Percentiles rank a stretch among this genome's conserved stretches.
Conservation (phyloP, 2,888 invertebrate genomes). For the Tigriopus californicus region DNA sequence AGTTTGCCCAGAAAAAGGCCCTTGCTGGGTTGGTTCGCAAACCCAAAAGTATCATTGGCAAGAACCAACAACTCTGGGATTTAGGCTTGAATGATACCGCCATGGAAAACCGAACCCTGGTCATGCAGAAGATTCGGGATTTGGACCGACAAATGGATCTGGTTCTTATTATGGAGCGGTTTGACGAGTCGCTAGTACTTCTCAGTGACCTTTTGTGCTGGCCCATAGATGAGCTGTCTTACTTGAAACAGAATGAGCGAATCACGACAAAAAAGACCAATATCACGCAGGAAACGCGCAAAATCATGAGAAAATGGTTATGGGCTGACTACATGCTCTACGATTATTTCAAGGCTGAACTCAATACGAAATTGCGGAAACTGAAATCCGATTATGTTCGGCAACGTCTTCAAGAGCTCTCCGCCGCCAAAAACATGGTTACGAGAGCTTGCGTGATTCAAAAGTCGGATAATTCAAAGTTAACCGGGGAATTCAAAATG, state of each 20-base stretch:
- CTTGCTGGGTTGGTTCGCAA: background rate
- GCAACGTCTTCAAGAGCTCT: background rate
- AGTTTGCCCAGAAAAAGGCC: background rate
- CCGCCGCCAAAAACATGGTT: background rate
- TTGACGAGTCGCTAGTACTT: slow-evolving; percentile 8
- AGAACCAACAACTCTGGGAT: slow-evolving; percentile 13
- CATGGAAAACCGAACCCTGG: background rate
- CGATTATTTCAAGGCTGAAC: slow-evolving; percentile 20
- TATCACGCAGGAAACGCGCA: slow-evolving; percentile 1
- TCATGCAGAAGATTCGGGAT: background rate
- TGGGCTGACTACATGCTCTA: slow-evolving; percentile 21
- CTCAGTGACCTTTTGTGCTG: background rate
- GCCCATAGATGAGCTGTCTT: background rate
- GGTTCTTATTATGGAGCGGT: slow-evolving; percentile 1
- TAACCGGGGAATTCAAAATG: slow-evolving; percentile 6
- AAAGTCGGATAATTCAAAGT: background rate
- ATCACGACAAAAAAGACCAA: background rate
- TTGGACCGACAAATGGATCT: slow-evolving; percentile 7
- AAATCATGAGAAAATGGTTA: slow-evolving; percentile 17
- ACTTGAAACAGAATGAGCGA: slow-evolving; percentile 6
- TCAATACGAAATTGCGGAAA: slow-evolving; percentile 3
- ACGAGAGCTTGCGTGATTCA: background rate
- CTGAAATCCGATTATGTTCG: background rate
- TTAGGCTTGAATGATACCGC: background rate
- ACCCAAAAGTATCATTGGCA: background rate